Evolutionary conservation across 2,113 vertebrate species (phyloP).

Genomic region (Mystacornis crossleyi): DNA sequence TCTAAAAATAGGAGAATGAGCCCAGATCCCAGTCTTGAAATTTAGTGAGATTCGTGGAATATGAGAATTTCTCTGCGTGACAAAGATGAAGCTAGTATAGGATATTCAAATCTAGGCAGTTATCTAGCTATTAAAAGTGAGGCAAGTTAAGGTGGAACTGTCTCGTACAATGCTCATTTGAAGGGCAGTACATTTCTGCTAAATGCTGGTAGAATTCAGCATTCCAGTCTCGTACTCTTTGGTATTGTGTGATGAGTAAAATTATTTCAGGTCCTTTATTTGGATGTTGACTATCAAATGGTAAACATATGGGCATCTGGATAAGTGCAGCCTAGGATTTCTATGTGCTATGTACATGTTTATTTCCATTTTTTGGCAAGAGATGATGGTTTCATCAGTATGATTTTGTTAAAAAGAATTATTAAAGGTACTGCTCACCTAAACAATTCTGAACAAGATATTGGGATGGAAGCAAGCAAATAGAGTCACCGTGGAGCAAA

Average conservation of each 20-base stretch:
- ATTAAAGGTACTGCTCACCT: not conserved
- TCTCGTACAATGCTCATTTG: not conserved
- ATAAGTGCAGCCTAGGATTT: not conserved
- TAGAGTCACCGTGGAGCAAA: not conserved
- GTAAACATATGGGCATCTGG: not conserved
- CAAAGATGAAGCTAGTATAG: not conserved
- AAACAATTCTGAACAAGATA: not conserved
- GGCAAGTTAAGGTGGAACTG: not conserved
- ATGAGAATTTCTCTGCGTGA: not conserved
- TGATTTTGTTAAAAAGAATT: not conserved
- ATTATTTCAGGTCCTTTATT: not conserved
- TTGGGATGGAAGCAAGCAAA: not conserved
- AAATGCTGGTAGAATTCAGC: not conserved
- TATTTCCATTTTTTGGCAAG: not conserved
- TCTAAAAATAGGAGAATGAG: not conserved
- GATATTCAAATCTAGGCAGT: not conserved
- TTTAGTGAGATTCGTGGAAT: not conserved
- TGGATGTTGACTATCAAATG: not conserved
- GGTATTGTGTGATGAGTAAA: not conserved
- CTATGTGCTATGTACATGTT: accelerated
- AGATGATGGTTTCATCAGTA: not conserved
- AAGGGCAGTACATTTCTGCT: not conserved
- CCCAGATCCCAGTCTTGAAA: not conserved
- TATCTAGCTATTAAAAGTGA: not conserved
- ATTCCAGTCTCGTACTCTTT: not conserved